A percentile compares a stretch with the other conserved stretches of the same genome.
phyloP scores from a whole-genome alignment of 2,113 vertebrate species.

The Petroica traversi region DNA sequence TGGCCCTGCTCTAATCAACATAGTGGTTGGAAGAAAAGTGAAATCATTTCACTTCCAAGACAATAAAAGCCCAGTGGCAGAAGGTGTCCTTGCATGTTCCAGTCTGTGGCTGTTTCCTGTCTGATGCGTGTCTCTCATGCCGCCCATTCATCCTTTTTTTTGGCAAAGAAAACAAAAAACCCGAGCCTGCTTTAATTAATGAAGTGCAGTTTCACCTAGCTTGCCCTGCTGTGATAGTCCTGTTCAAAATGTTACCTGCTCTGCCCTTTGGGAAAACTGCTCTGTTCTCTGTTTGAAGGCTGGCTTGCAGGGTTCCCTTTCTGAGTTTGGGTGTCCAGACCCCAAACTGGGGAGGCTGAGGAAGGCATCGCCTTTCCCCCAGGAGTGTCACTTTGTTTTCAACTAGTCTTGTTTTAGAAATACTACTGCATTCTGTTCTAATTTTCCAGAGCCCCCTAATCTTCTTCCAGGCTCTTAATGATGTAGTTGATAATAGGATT shows the following conservation, averaged over 20 bases:
- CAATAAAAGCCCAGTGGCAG: neutral
- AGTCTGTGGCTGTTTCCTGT: neutral
- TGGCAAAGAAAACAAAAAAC: neutral
- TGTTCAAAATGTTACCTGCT: neutral
- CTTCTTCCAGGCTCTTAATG: constrained; percentile 87
- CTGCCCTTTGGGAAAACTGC: neutral
- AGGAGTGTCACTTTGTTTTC: constrained; percentile 19
- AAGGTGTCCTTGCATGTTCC: neutral
- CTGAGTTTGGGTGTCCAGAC: neutral
- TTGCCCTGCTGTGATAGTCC: constrained; percentile 55
- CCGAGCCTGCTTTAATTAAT: constrained; percentile 48
- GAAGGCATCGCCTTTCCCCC: neutral
- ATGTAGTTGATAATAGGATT: constrained; percentile 93
- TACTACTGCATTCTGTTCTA: constrained; percentile 78
- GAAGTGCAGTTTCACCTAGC: constrained; percentile 38
- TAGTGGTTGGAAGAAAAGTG: constrained; percentile 42
- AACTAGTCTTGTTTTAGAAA: constrained; percentile 58
- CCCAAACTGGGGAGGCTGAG: neutral
- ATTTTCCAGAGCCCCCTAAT: constrained; percentile 93
- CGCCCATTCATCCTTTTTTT: neutral
- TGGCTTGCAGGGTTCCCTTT: neutral
- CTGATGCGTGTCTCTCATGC: accelerated
- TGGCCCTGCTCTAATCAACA: constrained; percentile 55
- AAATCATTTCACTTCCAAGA: constrained; percentile 30
- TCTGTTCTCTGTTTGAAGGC: neutral